phyloP scores from a whole-genome alignment of 2,888 invertebrate genomes.

The Frankliniella intonsa region DNA sequence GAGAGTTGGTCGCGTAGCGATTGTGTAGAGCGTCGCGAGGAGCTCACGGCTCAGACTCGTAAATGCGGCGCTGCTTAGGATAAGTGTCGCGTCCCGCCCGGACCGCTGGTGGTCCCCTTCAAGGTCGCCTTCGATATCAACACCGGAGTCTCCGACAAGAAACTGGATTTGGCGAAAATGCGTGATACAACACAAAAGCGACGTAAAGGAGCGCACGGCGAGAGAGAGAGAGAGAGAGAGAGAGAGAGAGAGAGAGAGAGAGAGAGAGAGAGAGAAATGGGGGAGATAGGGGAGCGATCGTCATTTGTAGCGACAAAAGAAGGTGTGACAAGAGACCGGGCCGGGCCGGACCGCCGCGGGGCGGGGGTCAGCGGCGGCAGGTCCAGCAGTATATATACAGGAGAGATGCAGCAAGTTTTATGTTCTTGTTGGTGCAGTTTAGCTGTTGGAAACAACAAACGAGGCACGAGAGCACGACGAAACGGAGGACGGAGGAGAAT shows the following conservation, averaged over 20 bases:
- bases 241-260: background rate
- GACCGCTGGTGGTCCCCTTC: background rate
- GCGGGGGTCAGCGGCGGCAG: background rate
- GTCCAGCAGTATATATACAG: background rate
- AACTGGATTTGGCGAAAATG: slow-evolving; percentile 5
- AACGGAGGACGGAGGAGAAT: background rate
- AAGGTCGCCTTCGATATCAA: background rate
- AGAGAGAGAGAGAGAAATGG: background rate
- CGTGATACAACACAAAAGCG: background rate
- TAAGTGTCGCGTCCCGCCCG: background rate
- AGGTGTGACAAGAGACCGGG: slow-evolving; percentile 9
- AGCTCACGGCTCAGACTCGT: too few relatives aligned
- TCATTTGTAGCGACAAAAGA: background rate
- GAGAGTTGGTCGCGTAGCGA: too few relatives aligned
- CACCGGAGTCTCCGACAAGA: too few relatives aligned
- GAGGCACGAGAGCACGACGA: too few relatives aligned
- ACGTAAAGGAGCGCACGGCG: background rate
- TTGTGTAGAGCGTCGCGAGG: too few relatives aligned
- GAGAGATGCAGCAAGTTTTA: background rate
- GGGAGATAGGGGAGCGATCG: background rate
- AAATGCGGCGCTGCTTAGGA: too few relatives aligned
- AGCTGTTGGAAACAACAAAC: background rate
- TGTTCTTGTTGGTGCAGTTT: background rate
- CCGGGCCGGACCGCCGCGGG: background rate
- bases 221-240: background rate